These are phyloP conservation scores for Zaprionus africanus DNA, from an alignment of 1,140 invertebrate species.

Conservation along the genomic window DNA sequence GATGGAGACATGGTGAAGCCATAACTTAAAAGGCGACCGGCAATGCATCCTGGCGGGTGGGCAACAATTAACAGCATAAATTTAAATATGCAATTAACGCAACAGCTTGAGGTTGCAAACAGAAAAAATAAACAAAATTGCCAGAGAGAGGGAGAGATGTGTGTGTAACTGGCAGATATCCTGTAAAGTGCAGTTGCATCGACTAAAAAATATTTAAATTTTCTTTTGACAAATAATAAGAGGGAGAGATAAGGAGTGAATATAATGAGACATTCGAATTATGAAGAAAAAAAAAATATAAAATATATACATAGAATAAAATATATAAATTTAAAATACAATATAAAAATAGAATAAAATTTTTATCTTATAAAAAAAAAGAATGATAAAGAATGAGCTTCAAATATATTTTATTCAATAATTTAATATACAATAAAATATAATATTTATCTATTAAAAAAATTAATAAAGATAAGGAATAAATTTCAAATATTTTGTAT, in stretches of 20 bases:
- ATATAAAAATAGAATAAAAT: no score
- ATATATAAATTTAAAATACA: no score
- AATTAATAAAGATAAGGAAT: no score
- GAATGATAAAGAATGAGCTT: no score
- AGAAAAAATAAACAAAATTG: slow-evolving; percentile 40
- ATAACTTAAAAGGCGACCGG: slow-evolving; percentile 45
- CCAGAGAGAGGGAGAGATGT: background rate
- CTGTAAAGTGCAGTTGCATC: background rate
- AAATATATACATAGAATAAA: no score
- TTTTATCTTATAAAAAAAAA: no score
- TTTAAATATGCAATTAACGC: slow-evolving; percentile 82
- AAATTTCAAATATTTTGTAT: no score
- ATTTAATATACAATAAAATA: no score
- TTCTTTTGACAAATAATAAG: background rate
- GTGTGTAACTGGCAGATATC: background rate
- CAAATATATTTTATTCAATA: no score
- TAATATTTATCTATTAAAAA: no score
- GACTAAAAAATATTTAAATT: background rate
- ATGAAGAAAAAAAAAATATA: no score
- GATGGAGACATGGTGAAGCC: slow-evolving; percentile 18
- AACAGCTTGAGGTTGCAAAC: slow-evolving; percentile 65
- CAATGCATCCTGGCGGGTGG: slow-evolving; percentile 36
- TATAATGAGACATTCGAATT: no score
- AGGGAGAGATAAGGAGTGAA: background rate
- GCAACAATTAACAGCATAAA: slow-evolving; percentile 78